Evolutionary conservation across 2,888 invertebrate genomes (phyloP), one percentile per base, ranked within the genome.

Genomic region (Ormyrus labotus): DNA sequence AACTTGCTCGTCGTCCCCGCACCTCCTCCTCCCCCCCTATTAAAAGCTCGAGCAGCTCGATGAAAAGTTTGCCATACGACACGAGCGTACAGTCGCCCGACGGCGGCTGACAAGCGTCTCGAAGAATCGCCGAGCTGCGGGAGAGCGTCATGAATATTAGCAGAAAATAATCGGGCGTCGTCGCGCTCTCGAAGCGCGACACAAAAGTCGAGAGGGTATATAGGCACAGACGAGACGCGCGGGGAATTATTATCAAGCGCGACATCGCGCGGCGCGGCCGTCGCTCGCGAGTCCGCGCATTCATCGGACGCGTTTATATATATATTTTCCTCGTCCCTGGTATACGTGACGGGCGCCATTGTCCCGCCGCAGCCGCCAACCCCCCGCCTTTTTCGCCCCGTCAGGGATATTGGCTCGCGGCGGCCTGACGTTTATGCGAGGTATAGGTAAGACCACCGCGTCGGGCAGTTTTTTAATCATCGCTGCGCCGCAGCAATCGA

Each of bases 391-490:
- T 13, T n/a, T 48, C 48, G 13, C 58, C 45, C 9, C 61, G 68
- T 57, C 68, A 69, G 57, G 58, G 58, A 70, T 70, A 70, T 70
- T 70, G 69, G 58, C 8, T 70, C 58, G 57, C 7, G 6, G 6
- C 61, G 10, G 47, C 5, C 34, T 34, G 34, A 34, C 19, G 19
- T 19, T 19, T 19, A 19, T 19, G 19, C 34, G 34, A 3, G 34
- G 34, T 2, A 34, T 2, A 34, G 34, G 34, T 34, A 34, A 34
- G 34, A 34, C 34, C 34, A 0, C 34, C 34, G 34, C 34, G 34
- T 34, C 34, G 34, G 2, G 34, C 34, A 3, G 2, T 34, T 34
- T 34, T 34, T 34, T 34, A 34, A 34, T 34, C 34, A 34, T 34
- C 34, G 34, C 34, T 2, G 34, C 34, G 34, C 34, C 2, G 34